Base-by-base conservation (phyloP, 2,797 vertebrate species). In the Gymnocypris eckloni region DNA sequence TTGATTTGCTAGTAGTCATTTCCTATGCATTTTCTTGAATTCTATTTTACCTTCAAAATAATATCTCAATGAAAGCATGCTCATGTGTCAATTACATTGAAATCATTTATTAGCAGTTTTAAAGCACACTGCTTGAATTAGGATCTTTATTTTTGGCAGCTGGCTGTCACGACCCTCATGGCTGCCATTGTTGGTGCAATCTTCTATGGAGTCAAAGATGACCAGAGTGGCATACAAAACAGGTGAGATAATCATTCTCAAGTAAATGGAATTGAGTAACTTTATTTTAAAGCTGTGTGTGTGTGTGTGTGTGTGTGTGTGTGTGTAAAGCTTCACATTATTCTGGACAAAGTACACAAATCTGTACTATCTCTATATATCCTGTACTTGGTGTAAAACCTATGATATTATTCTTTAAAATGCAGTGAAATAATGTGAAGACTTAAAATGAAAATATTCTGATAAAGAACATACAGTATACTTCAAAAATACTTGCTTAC, bases 161-260 rank as follows among this genome's bases (percentile, higher is more conserved):
- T 97, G 72, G 89, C 91, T 80, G 92, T 98, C 87, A 95, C 95
- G 2, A 0, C 91, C 84, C n/a, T 98, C 81, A 94, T 99, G 75
- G 96, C 94, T 45, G 90, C 99, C 22, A 80, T 96, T n/a, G 94
- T 99, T 15, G 97, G 98, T 33, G 95, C 95, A 78, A 95, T 99
- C 94, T 99, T 96, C 95, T 98, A 96, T 85, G 90, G 92, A 12
- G 94, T 97, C 43, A 93, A 95, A 90, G 83, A 96, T 0, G 93
- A 98, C 86, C 16, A 87, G 25, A 80, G 94, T 4, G 98, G 97
- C 8, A 94, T 98, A 20, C 98, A 99, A 93, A 99, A 99, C 93
- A 97, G 98, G 98, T 98, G 73, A 93, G 94, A 92, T 28, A 56
- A 41, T 33, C 28, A 12, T 28, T 52, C 33, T 59, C 33, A 9